Percentiles rank a stretch among this genome's conserved stretches.
phyloP scores from a whole-genome alignment of 2,888 invertebrate species.

The Omphaloscelis lunosa region DNA sequence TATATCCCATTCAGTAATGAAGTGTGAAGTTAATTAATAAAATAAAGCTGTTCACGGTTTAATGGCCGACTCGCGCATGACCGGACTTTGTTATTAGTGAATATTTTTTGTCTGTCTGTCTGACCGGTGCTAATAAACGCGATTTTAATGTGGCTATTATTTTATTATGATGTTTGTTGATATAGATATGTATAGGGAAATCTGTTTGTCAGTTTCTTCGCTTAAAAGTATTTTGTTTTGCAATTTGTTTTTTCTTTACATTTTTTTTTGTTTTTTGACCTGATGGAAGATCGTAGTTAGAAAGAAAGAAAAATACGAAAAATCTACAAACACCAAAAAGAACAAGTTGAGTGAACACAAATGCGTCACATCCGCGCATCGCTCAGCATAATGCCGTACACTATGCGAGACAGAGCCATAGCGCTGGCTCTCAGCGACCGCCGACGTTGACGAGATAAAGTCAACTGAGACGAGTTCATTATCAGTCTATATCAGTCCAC shows the following conservation, averaged over 20 bases:
- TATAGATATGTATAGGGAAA: background rate
- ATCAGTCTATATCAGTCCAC: no score
- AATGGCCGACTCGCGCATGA: slow-evolving; percentile 53
- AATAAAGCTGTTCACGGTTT: slow-evolving; percentile 39
- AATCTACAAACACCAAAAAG: no score
- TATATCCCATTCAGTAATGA: slow-evolving; percentile 17
- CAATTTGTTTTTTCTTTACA: background rate
- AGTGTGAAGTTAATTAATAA: slow-evolving; percentile 51
- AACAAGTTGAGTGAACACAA: no score
- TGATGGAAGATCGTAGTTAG: background rate
- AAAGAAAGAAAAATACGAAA: no score
- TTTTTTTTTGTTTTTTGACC: background rate
- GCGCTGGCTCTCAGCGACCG: no score
- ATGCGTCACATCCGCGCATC: no score
- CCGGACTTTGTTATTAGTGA: slow-evolving; percentile 48
- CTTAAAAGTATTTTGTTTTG: background rate
- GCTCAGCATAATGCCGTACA: no score
- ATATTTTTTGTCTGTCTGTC: slow-evolving; percentile 50
- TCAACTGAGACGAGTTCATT: no score
- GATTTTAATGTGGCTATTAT: slow-evolving; percentile 60
- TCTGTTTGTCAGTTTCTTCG: background rate
- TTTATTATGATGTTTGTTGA: slow-evolving; percentile 22
- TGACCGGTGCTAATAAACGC: slow-evolving; percentile 54
- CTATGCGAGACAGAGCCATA: no score
- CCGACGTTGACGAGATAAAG: no score